Percentiles rank a stretch among this genome's conserved stretches.
These are phyloP conservation scores for Hydrocynus forskahlii DNA, from an alignment of 2,797 vertebrate species.

Conservation along the genomic window DNA sequence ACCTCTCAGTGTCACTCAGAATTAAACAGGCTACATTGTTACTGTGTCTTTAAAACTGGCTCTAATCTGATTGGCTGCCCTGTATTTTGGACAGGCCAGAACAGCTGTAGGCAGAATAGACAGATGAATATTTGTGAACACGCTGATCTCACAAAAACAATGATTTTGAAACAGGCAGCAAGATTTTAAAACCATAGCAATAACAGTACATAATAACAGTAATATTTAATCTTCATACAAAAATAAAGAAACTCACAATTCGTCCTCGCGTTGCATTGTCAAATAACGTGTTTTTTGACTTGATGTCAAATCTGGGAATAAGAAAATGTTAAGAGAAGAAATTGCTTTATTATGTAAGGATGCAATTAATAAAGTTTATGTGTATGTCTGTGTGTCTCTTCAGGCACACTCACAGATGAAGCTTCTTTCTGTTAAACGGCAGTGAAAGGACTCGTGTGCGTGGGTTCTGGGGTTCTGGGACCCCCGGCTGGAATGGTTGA, in stretches of 20 bases:
- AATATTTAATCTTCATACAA: background rate
- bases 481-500: slow-evolving; percentile 86
- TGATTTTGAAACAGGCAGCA: too few relatives aligned
- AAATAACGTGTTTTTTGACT: slow-evolving; percentile 91
- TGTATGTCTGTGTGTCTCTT: slow-evolving; percentile 7
- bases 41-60: too few relatives aligned
- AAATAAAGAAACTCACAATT: slow-evolving; percentile 85
- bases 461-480: slow-evolving; percentile 78
- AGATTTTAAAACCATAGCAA: background rate
- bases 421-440: slow-evolving; percentile 93
- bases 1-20: too few relatives aligned
- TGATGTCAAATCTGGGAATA: slow-evolving; percentile 88
- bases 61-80: too few relatives aligned
- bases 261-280: slow-evolving; percentile 92
- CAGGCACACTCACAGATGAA: slow-evolving; percentile 89
- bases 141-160: background rate
- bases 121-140: too few relatives aligned
- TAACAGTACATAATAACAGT: background rate
- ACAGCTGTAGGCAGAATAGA: too few relatives aligned
- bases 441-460: slow-evolving; percentile 86
- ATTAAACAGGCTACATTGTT: too few relatives aligned
- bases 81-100: too few relatives aligned
- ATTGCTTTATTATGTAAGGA: background rate
- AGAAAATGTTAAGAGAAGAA: slow-evolving; percentile 21
- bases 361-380: background rate